Evolutionary conservation across 2,888 invertebrate genomes (phyloP).

Genomic region (Acrobeloides nanus): DNA sequence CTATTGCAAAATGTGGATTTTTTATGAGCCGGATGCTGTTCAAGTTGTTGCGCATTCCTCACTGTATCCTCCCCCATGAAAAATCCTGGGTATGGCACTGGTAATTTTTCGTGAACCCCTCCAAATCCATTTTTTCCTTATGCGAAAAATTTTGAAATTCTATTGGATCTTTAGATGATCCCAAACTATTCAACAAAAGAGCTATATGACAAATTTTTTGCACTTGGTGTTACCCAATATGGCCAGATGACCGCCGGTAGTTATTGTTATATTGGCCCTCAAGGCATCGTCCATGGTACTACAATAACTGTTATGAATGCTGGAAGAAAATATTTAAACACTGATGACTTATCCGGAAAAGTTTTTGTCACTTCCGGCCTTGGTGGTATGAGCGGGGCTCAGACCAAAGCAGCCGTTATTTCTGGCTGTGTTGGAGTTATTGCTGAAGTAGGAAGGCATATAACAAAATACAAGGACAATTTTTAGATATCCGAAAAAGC

Average conservation of each 20-base stretch:
- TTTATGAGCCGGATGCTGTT: too few relatives aligned
- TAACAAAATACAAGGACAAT: neutral
- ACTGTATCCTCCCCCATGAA: too few relatives aligned
- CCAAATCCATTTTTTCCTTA: too few relatives aligned
- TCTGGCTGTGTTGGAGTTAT: conserved; percentile 63
- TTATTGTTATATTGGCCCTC: conserved; percentile 65
- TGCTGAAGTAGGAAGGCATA: conserved; percentile 59
- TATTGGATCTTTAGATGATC: conserved; percentile 58
- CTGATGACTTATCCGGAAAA: conserved; percentile 58
- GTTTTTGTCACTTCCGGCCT: conserved; percentile 62
- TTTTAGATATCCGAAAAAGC: conserved; percentile 58
- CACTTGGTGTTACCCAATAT: conserved; percentile 62
- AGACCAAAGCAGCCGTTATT: conserved; percentile 63
- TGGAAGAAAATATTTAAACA: conserved; percentile 60
- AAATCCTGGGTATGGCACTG: too few relatives aligned
- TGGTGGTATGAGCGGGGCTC: conserved; percentile 63
- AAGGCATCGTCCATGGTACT: conserved; percentile 65
- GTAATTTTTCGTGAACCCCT: too few relatives aligned
- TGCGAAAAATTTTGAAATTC: too few relatives aligned
- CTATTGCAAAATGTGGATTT: too few relatives aligned
- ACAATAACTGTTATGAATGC: conserved; percentile 64
- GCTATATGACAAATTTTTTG: conserved; percentile 62
- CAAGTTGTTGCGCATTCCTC: too few relatives aligned
- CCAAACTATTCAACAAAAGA: conserved; percentile 62
- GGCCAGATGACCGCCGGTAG: conserved; percentile 66